Evolutionary conservation across 2,113 vertebrate species (phyloP), one percentile per base, ranked within the genome.

Genomic region (Phrynosoma blainvillii): DNA sequence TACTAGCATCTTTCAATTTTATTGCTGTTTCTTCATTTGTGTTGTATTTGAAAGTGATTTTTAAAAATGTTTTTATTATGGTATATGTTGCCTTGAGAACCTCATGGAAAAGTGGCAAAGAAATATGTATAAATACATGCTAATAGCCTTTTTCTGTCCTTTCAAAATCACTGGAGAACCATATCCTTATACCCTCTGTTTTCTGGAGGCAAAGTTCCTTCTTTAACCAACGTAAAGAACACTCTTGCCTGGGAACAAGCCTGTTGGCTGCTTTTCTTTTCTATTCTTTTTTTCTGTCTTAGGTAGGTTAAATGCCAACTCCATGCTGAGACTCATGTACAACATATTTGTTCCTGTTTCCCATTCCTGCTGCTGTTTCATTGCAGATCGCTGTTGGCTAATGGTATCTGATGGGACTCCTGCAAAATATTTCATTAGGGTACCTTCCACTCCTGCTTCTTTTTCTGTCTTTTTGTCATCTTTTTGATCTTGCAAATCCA

Each of bases 401-500:
- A 93, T 90, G 30, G 75, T 87, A 89, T 88, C 80, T 94, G 93
- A 92, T 0, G 42, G 82, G 87, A 71, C 59, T 66, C 3, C 90
- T 87, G 83, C 54, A 59, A 90, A 93, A 87, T 82, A 79, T 92
- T 94, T 92, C 79, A 86, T 89, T 87, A 89, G 89, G 86, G 65
- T 91, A 82, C 90, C 82, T 92, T 85, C 88, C 81, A 36, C 82
- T 90, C 82, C 90, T 88, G 90, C 89, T 54, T 81, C 13, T 82
- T 89, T 90, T 75, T 87, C 89, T 73, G 78, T 79, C 74, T 80
- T 94, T 89, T 92, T 93, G 88, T 93, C 87, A n/a, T 78, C 91
- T 83, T 95, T 96, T 95, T 97, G 94, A 97, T 96, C 93, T 96
- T 78, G 52, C 88, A 95, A 91, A 95, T 94, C 88, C 89, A 89